Conservation (phyloP, 35 echinoderm and acorn worm species). For the Lytechinus variegatus region DNA sequence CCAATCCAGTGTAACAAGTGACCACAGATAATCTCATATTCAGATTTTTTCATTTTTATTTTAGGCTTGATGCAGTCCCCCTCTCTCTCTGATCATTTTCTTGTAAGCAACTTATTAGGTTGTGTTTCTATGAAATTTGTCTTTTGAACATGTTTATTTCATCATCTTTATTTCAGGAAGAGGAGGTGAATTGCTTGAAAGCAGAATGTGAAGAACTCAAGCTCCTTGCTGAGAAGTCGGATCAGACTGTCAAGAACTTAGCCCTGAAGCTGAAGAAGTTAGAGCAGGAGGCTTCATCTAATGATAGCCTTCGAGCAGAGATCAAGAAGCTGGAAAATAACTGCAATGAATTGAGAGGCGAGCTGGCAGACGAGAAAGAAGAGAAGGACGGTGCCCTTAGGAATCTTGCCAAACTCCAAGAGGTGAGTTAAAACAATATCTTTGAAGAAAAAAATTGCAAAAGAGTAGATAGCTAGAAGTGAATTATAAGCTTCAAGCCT, state of each 20-base stretch:
- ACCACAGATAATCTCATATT: background rate
- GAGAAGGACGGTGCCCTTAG: conserved; percentile 24
- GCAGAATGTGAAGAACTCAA: conserved; percentile 77
- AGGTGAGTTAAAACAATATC: background rate
- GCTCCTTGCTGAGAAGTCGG: conserved; percentile 65
- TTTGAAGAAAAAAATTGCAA: background rate
- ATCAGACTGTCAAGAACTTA: conserved; percentile 66
- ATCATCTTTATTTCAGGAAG: conserved; percentile 49
- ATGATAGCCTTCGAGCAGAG: conserved; percentile 53
- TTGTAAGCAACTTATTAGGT: too few relatives aligned
- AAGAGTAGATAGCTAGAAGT: background rate
- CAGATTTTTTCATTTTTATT: background rate
- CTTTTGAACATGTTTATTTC: background rate
- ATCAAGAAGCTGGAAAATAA: conserved; percentile 69
- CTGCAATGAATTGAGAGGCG: conserved; percentile 63
- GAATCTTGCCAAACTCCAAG: conserved; percentile 13
- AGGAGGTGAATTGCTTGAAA: conserved; percentile 62
- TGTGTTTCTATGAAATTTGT: too few relatives aligned
- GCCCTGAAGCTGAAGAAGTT: conserved; percentile 76
- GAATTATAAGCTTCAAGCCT: background rate
- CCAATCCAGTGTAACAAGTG: background rate
- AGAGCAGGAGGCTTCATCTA: conserved; percentile 63
- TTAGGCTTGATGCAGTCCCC: background rate
- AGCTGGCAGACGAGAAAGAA: conserved; percentile 70
- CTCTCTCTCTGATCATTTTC: background rate